Percentiles rank a stretch among this genome's conserved stretches.
Evolutionary conservation across 2,888 invertebrate genomes (phyloP).

Genomic region (Tetrapedia diversipes): DNA sequence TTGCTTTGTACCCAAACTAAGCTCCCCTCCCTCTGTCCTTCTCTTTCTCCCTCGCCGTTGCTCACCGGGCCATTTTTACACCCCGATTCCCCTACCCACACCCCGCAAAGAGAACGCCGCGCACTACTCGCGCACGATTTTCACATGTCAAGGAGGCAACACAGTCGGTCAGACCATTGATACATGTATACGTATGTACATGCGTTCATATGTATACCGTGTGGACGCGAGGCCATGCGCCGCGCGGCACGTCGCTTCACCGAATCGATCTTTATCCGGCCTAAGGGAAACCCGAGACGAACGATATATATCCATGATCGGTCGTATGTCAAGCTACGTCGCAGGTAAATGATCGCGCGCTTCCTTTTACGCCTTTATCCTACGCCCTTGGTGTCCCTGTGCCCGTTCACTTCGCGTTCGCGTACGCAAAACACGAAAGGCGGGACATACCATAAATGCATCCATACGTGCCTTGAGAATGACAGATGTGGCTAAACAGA

Average conservation of each 20-base stretch:
- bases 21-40: conserved; percentile 2
- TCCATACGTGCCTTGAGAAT: neutral
- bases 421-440: neutral
- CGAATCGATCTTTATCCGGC: conserved; percentile 30
- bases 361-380: conserved; percentile 1
- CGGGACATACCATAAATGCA: neutral
- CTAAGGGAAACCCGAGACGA: conserved; percentile 14
- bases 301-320: conserved; percentile 15
- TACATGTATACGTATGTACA: too few relatives aligned
- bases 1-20: neutral
- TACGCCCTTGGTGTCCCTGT: neutral
- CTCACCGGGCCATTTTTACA: conserved; percentile 32
- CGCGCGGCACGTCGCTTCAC: neutral
- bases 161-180: neutral
- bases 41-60: neutral
- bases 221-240: neutral
- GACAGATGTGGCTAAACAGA: neutral
- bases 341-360: conserved; percentile 33
- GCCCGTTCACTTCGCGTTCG: neutral
- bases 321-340: conserved; percentile 14
- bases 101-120: conserved; percentile 1
- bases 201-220: too few relatives aligned
- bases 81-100: conserved; percentile 25
- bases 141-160: neutral
- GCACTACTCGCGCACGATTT: conserved; percentile 13